A percentile compares a stretch with the other conserved stretches of the same genome.
Evolutionary conservation across 2,113 vertebrate species (phyloP).

Genomic region (Melanocharis versteri): DNA sequence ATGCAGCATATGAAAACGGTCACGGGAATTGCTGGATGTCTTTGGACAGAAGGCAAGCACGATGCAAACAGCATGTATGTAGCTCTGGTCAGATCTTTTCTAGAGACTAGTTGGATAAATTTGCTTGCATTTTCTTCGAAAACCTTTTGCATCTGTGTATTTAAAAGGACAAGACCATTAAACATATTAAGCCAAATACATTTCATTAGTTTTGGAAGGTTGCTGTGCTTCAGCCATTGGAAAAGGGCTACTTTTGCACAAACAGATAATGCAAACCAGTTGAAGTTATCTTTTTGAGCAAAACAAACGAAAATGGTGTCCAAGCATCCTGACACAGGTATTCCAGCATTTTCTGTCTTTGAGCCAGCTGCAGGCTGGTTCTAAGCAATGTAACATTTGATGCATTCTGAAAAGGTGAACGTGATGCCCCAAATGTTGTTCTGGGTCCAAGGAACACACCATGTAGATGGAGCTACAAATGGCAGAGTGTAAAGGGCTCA

Average conservation of each 20-base stretch:
- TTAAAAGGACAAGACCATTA: neutral
- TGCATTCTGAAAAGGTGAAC: neutral
- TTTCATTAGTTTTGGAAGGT: neutral
- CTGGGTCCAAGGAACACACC: neutral
- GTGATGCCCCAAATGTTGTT: neutral
- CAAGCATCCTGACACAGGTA: neutral
- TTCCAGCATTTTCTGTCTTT: neutral
- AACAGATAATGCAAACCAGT: neutral
- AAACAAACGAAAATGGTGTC: neutral
- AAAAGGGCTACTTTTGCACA: neutral
- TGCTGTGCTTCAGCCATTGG: neutral
- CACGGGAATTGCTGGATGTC: neutral
- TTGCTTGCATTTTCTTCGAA: neutral
- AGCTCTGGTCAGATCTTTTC: neutral
- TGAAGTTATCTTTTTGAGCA: neutral
- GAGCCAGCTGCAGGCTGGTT: neutral
- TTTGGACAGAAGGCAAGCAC: neutral
- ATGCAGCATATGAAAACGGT: neutral
- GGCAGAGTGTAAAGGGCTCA: neutral
- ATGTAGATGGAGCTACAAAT: neutral
- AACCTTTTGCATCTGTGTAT: neutral
- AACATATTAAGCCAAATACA: neutral
- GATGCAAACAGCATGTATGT: fast-evolving
- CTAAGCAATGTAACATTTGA: neutral
- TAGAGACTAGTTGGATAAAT: neutral